phyloP scores from a whole-genome alignment of 2,113 vertebrate genomes.

The Cryptoleucopteryx plumbea region DNA sequence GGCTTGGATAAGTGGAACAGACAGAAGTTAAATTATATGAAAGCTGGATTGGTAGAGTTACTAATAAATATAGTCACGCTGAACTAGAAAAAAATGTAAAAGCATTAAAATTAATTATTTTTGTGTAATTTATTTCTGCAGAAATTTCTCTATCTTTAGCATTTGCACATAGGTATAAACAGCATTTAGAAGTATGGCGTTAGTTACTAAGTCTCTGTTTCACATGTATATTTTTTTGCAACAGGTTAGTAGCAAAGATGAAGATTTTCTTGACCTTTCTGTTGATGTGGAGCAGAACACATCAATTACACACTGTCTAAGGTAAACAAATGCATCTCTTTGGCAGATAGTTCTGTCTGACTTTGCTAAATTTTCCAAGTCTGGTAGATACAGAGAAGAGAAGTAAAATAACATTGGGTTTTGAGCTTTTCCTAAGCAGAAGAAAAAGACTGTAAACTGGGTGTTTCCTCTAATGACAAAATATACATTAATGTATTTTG shows the following conservation, averaged over 20 bases:
- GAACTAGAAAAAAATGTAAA: background rate
- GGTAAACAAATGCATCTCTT: constrained; percentile 70
- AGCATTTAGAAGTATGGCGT: background rate
- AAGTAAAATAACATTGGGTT: background rate
- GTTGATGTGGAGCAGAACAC: constrained; percentile 98
- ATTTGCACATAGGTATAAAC: background rate
- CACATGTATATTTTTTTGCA: constrained; percentile 18
- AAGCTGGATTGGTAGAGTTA: background rate
- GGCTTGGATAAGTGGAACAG: background rate
- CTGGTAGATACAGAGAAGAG: background rate
- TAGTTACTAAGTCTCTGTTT: background rate
- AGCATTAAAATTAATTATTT: background rate
- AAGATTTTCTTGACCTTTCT: constrained; percentile 98
- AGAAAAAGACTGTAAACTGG: background rate
- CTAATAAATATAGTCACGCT: background rate
- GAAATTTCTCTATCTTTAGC: background rate
- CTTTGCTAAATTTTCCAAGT: background rate
- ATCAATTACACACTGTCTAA: constrained; percentile 97
- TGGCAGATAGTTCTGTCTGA: background rate
- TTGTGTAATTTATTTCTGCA: background rate
- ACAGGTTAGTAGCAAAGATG: constrained; percentile 98
- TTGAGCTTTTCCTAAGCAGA: background rate
- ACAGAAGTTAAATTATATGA: background rate
- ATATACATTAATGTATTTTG: background rate
- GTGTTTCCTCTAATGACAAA: background rate